Evolutionary conservation across 2,888 invertebrate genomes (phyloP), one percentile per base, ranked within the genome.

Genomic region (Phragmatobia fuliginosa): DNA sequence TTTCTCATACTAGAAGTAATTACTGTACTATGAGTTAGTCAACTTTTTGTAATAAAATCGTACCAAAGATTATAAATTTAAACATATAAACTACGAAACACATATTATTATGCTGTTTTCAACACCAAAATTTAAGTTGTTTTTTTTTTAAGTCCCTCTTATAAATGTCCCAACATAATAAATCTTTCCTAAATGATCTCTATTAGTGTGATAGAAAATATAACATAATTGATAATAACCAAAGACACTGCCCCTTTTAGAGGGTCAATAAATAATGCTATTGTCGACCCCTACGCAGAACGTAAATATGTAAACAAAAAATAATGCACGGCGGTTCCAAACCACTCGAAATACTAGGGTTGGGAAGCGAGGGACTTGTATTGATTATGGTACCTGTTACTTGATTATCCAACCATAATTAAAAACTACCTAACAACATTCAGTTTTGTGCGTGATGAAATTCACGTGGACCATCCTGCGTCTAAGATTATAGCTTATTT

Each of bases 281-380:
- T 66, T 72, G 76, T 83, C 80, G 78, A 79, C 81, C 84, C 84
- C 80, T 81, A 56, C 65, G 74, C 71, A 76, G 66, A 68, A 71
- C 77, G 75, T 73, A 85, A 87, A 86, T 73, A 72, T 68, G 71
- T 75, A 77, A 73, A 79, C 78, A 80, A 72, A 80, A 80, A 78
- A 71, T 74, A 84, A 77, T 72, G 81, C 84, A 81, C 83, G 80
- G 81, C 80, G 80, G 82, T 82, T 74, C 77, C 76, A 71, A n/a
- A 71, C 67, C 78, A 76, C 80, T 80, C 82, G 75, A 83, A 86
- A 89, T 85, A 84, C 77, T 91, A 77, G 75, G 68, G 79, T 32
- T 79, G 79, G 56, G 59, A 28, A 10, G 11, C 32, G 38, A 59
- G 63, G 61, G 25, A 71, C 45, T 67, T 11, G 14, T 52, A 25